Conservation (phyloP, 2,113 vertebrate species). For the Oncorhynchus tshawytscha region DNA sequence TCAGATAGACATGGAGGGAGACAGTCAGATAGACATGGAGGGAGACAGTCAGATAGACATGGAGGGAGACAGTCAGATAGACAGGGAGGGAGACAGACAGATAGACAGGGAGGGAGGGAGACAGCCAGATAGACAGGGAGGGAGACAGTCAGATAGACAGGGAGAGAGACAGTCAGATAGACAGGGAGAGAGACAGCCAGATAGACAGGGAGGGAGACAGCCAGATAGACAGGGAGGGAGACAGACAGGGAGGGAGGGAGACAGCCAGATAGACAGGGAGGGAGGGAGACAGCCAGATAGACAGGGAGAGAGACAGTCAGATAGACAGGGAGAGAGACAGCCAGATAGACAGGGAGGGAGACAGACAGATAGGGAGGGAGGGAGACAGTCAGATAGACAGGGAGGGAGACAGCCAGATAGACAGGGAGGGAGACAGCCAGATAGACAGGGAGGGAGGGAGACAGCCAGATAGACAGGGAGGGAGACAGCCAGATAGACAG, state of each 20-base stretch:
- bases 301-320: slow-evolving; percentile 48
- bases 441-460: too few species aligned
- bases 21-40: slow-evolving; percentile 51
- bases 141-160: slow-evolving; percentile 49
- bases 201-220: not conserved
- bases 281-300: not conserved
- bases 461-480: not conserved
- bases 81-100: slow-evolving; percentile 50
- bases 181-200: slow-evolving; percentile 47
- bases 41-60: not conserved
- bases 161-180: slow-evolving; percentile 47
- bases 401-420: too few species aligned
- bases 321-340: not conserved
- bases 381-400: not conserved
- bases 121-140: slow-evolving; percentile 50
- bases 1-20: not conserved
- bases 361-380: not conserved
- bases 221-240: not conserved
- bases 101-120: not conserved
- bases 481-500: not conserved
- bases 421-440: not conserved
- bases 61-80: slow-evolving; percentile 48
- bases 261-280: not conserved
- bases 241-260: slow-evolving; percentile 46
- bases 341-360: slow-evolving; percentile 46